Evolutionary conservation across 2,797 vertebrate genomes (phyloP).

Genomic region (Anisognathus igniventris): DNA sequence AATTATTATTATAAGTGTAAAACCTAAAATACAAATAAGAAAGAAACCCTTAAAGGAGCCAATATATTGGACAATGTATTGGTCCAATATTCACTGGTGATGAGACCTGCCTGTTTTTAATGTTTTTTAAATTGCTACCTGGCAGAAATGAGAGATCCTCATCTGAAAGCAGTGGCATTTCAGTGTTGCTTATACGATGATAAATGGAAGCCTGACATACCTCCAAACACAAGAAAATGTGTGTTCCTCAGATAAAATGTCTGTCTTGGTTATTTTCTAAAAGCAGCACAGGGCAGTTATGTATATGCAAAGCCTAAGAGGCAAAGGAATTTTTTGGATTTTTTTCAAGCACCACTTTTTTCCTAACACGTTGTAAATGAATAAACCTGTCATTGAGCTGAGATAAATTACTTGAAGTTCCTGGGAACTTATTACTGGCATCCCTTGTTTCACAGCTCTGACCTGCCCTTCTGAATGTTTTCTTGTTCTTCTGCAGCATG

Average conservation of each 20-base stretch:
- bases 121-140: not conserved
- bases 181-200: not conserved
- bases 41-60: not conserved
- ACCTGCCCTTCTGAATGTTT: not conserved
- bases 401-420: slow-evolving; percentile 28
- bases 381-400: slow-evolving; percentile 18
- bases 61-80: not conserved
- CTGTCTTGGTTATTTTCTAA: slow-evolving; percentile 7
- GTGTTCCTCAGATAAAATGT: not conserved
- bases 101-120: not conserved
- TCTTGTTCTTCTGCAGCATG: fast-evolving
- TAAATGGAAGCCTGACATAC: not conserved
- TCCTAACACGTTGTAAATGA: slow-evolving; percentile 2
- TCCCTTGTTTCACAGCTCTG: not conserved
- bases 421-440: slow-evolving; percentile 5
- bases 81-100: not conserved
- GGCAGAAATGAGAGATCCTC: not conserved
- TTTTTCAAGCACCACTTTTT: not conserved
- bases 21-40: not conserved
- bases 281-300: not conserved
- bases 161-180: slow-evolving; percentile 5
- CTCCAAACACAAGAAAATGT: not conserved
- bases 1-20: not conserved
- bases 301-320: not conserved
- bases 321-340: not conserved